Percentiles rank a stretch among this genome's conserved stretches.
phyloP scores from a whole-genome alignment of 2,888 invertebrate genomes.

The Ctenicera cuprea region DNA sequence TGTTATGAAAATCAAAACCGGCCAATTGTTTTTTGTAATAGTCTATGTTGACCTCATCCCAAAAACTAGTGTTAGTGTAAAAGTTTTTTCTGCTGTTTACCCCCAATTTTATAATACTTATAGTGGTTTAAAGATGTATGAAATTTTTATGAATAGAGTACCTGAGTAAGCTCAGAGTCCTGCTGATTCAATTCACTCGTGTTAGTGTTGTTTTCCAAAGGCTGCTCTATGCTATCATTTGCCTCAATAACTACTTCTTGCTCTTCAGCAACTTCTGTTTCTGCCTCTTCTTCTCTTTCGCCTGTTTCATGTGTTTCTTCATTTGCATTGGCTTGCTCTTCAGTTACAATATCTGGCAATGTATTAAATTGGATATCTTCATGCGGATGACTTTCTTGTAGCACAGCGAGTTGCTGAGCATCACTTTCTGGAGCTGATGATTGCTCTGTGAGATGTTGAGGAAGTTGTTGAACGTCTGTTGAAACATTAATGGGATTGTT shows the following conservation, averaged over 20 bases:
- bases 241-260: not conserved
- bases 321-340: conserved; percentile 10
- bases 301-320: conserved; percentile 39
- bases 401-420: not conserved
- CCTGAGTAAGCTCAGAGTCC: conserved; percentile 8
- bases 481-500: not conserved
- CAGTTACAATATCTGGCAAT: conserved; percentile 5
- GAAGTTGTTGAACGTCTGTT: not conserved
- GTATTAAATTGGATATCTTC: conserved; percentile 22
- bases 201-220: not conserved
- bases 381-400: not conserved
- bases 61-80: no score
- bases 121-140: no score
- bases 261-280: not conserved
- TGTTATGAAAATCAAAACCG: no score
- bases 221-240: not conserved
- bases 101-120: no score
- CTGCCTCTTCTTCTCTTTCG: conserved; percentile 14
- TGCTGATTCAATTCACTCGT: not conserved
- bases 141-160: not conserved
- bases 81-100: no score
- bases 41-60: no score
- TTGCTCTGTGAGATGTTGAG: not conserved
- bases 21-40: no score
- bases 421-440: conserved; percentile 1